These are phyloP conservation scores for Chrysocyon brachyurus DNA, from an alignment of 2,797 vertebrate genomes.

Conservation along the genomic window DNA sequence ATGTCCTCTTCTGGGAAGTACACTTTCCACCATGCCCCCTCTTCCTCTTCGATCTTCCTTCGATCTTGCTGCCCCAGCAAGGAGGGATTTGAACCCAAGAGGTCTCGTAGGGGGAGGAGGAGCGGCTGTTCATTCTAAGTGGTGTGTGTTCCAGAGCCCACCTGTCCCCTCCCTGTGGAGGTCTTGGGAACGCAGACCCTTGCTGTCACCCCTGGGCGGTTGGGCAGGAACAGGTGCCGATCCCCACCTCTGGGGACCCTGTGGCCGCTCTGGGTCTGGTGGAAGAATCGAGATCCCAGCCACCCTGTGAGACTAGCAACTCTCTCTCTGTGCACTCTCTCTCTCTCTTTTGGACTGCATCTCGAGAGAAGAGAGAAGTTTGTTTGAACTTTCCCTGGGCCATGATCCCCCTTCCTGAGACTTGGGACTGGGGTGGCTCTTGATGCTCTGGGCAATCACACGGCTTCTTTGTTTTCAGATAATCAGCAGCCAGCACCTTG, in stretches of 20 bases:
- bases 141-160: not conserved
- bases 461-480: not conserved
- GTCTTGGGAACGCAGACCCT: not conserved
- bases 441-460: accelerated
- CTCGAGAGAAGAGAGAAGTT: not conserved
- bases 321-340: not conserved
- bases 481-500: not conserved
- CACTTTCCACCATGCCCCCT: not conserved
- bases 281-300: not conserved
- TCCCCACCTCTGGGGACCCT: not conserved
- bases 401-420: not conserved
- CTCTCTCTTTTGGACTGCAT: not conserved
- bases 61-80: not conserved
- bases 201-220: too few relatives aligned
- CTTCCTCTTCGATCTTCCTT: not conserved
- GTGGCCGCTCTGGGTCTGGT: not conserved
- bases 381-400: not conserved
- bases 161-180: not conserved
- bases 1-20: conserved; percentile 70
- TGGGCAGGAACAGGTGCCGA: accelerated
- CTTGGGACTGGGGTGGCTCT: not conserved
- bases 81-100: not conserved
- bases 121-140: not conserved
- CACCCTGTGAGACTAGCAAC: not conserved
- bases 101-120: accelerated